These are phyloP conservation scores for Argopecten irradians DNA, from an alignment of 1,140 invertebrate species.

Conservation along the genomic window DNA sequence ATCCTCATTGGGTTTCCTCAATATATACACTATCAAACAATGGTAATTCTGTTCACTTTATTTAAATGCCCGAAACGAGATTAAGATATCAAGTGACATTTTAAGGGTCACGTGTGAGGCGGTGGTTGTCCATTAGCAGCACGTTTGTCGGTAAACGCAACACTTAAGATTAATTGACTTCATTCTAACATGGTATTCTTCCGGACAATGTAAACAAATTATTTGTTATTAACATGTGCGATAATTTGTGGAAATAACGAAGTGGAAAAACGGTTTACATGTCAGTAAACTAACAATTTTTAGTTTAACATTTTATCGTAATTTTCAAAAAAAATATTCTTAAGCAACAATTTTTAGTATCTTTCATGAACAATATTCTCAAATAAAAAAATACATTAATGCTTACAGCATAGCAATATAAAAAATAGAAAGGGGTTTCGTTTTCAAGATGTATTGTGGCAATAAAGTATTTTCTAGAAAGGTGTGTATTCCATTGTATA, in stretches of 20 bases:
- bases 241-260: too few species aligned
- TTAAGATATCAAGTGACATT: slow-evolving; percentile 12
- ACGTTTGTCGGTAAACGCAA: not conserved
- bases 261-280: too few species aligned
- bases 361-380: too few species aligned
- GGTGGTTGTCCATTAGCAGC: not conserved
- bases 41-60: not conserved
- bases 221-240: too few species aligned
- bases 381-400: not conserved
- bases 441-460: not conserved
- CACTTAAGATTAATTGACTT: not conserved
- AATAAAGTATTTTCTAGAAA: not conserved
- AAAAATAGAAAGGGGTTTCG: too few species aligned
- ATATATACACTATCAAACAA: not conserved
- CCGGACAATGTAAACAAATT: not conserved
- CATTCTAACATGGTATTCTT: not conserved
- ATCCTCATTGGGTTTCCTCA: not conserved
- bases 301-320: too few species aligned
- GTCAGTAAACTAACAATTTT: too few species aligned
- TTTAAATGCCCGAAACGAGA: not conserved
- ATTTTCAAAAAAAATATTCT: too few species aligned
- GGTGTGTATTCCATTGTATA: not conserved
- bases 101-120: not conserved
- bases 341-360: too few species aligned
- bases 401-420: too few species aligned